Evolutionary conservation across 2,113 vertebrate genomes (phyloP).

Genomic region (Oreotrochilus melanogaster): DNA sequence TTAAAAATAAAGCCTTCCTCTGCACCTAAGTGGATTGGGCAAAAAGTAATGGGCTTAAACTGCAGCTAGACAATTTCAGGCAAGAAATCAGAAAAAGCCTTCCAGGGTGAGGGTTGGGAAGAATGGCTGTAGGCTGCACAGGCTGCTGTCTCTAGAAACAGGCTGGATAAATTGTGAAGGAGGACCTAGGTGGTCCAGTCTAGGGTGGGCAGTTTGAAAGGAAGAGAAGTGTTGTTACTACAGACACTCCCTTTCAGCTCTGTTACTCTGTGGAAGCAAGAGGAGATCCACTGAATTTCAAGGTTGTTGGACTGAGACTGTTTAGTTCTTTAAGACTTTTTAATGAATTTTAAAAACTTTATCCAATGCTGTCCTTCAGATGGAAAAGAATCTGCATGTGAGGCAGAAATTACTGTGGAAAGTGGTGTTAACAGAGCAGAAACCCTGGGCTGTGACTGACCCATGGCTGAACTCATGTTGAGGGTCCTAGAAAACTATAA

Average conservation of each 20-base stretch:
- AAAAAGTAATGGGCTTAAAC: conserved; percentile 2
- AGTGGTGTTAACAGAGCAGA: neutral
- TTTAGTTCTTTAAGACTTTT: neutral
- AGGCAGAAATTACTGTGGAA: neutral
- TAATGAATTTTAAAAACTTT: neutral
- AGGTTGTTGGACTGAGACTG: accelerated
- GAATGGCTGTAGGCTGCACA: conserved; percentile 9
- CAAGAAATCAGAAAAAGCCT: conserved; percentile 5
- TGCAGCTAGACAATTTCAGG: conserved; percentile 15
- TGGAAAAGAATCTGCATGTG: neutral
- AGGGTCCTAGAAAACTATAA: neutral
- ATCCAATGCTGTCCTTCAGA: neutral
- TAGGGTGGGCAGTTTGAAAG: neutral
- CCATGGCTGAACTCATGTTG: neutral
- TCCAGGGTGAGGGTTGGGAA: neutral
- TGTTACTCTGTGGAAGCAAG: neutral
- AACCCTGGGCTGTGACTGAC: neutral
- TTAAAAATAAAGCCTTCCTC: conserved; percentile 51
- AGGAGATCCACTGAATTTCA: accelerated
- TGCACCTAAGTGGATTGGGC: conserved; percentile 27
- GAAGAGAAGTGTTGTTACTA: neutral
- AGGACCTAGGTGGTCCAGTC: neutral
- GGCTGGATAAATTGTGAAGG: neutral
- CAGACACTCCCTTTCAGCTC: neutral
- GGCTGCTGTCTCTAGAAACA: neutral